A percentile compares a stretch with the other conserved stretches of the same genome.
Conservation (phyloP, 2,888 invertebrate species). For the Drymonia ruficornis region DNA sequence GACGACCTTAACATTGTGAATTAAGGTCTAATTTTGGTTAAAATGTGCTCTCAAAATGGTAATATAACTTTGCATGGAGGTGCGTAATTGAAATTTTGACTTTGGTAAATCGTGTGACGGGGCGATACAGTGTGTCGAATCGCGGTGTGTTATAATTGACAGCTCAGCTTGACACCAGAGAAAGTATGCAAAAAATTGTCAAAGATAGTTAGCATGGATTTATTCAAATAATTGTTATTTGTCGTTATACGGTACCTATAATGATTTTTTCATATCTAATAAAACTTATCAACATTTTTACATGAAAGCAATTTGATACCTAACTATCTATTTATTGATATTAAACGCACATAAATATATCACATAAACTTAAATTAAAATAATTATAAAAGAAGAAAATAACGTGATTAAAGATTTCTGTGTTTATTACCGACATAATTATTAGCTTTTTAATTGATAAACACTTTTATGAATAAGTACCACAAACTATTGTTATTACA, state of each 20-base stretch:
- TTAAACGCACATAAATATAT: no score
- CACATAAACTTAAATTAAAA: no score
- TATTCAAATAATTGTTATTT: conserved; percentile 2
- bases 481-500: no score
- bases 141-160: conserved; percentile 57
- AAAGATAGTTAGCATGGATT: conserved; percentile 25
- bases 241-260: not conserved
- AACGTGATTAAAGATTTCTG: no score
- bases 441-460: no score
- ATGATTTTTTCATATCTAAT: not conserved
- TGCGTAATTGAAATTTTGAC: conserved; percentile 82
- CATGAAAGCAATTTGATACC: no score
- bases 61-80: conserved; percentile 33
- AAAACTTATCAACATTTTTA: no score
- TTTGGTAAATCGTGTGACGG: conserved; percentile 79
- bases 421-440: no score
- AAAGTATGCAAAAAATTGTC: conserved; percentile 39
- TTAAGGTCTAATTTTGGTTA: conserved; percentile 27
- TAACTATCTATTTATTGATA: no score
- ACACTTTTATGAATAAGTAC: no score
- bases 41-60: conserved; percentile 7
- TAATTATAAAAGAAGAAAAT: no score
- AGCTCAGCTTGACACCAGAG: conserved; percentile 60
- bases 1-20: conserved; percentile 4
- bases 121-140: conserved; percentile 67